A percentile compares a stretch with the other conserved stretches of the same genome.
Evolutionary conservation across 2,797 vertebrate species (phyloP).

Genomic region (Orestias chungarensis): DNA sequence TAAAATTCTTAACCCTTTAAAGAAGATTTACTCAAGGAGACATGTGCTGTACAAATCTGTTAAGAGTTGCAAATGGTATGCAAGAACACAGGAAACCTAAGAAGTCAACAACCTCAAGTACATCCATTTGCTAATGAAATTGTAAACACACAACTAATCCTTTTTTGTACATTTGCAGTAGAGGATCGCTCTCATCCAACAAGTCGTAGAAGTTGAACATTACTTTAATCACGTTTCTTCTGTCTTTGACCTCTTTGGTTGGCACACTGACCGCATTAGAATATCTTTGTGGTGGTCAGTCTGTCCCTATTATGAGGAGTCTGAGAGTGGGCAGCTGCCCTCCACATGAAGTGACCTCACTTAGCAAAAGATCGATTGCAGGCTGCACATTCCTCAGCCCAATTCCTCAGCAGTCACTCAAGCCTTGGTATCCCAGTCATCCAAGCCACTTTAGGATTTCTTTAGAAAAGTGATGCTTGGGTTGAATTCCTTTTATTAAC

Average conservation of each 20-base stretch:
- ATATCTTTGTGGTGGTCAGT: constrained; percentile 39
- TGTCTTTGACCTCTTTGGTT: constrained; percentile 26
- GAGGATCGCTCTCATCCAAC: constrained; percentile 3
- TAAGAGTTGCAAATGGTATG: constrained; percentile 34
- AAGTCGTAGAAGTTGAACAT: constrained; percentile 18
- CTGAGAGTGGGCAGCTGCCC: constrained; percentile 50
- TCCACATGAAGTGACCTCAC: constrained; percentile 71
- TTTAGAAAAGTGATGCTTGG: constrained; percentile 64
- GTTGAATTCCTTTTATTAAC: constrained; percentile 75
- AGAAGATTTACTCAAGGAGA: constrained; percentile 13
- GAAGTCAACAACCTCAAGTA: constrained; percentile 1
- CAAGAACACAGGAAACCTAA: constrained; percentile 32
- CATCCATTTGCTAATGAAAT: constrained; percentile 21
- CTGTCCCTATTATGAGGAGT: constrained; percentile 55
- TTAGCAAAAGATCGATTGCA: constrained; percentile 71
- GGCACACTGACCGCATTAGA: constrained; percentile 46
- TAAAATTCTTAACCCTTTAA: background rate
- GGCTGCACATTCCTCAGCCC: constrained; percentile 69
- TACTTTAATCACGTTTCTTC: constrained; percentile 23
- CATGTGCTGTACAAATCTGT: constrained; percentile 20
- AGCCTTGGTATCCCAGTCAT: constrained; percentile 74
- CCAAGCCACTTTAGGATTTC: constrained; percentile 62
- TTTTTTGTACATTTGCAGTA: constrained; percentile 17
- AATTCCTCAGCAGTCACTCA: constrained; percentile 62
- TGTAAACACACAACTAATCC: constrained; percentile 11